phyloP scores from a whole-genome alignment of 2,888 invertebrate genomes.

The Rhorus exstirpatorius region DNA sequence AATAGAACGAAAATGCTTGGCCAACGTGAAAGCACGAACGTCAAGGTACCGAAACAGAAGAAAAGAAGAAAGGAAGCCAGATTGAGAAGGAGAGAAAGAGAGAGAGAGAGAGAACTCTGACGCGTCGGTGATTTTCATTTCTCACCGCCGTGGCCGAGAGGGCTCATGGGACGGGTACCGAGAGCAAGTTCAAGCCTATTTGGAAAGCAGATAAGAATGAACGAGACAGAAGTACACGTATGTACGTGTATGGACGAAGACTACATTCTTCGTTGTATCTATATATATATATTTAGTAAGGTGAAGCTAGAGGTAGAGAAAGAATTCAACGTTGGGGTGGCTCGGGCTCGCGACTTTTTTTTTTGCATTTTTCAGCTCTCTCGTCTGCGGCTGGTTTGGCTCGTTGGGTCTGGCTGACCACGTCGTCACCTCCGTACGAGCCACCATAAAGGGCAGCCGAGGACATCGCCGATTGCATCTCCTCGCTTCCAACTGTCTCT shows the following conservation, averaged over 20 bases:
- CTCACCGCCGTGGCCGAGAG: constrained; percentile 63
- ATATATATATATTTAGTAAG: constrained; percentile 4
- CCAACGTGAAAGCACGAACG: too few relatives aligned
- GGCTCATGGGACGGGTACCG: constrained; percentile 31
- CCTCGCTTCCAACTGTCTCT: background rate
- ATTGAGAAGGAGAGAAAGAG: background rate
- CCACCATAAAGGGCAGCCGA: constrained; percentile 28
- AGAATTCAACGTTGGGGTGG: constrained; percentile 42
- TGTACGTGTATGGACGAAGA: background rate
- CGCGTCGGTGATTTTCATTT: constrained; percentile 73
- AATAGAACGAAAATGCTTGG: constrained; percentile 69
- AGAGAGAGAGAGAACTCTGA: constrained; percentile 41
- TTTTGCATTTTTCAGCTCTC: constrained; percentile 50
- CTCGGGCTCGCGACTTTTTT: constrained; percentile 63
- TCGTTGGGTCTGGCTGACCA: constrained; percentile 34
- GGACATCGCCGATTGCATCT: constrained; percentile 28
- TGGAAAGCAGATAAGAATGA: constrained; percentile 40
- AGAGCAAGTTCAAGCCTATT: constrained; percentile 68
- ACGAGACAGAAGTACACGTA: background rate
- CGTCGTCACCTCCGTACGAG: constrained; percentile 4
- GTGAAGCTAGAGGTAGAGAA: constrained; percentile 37
- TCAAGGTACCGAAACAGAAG: too few relatives aligned
- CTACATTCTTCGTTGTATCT: background rate
- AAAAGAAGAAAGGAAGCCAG: constrained; percentile 9
- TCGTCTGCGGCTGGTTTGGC: constrained; percentile 17